Evolutionary conservation across 1,140 invertebrate genomes (phyloP).

Genomic region (Triops cancriformis): DNA sequence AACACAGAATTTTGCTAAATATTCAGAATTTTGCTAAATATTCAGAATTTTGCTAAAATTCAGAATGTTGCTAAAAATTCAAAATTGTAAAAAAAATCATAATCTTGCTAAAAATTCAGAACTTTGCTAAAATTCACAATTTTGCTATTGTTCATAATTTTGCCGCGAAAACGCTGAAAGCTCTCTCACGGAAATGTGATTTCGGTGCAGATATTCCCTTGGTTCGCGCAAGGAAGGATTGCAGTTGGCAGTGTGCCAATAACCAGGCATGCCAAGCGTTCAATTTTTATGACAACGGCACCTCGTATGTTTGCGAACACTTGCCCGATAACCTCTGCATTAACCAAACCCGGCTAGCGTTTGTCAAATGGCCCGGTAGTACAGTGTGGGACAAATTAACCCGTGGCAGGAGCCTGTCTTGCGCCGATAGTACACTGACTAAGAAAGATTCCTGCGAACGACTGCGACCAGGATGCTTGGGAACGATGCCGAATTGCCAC

Average conservation of each 20-base stretch:
- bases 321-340: not conserved
- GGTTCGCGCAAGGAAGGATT: not conserved
- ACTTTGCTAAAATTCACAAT: too few species aligned
- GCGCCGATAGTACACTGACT: not conserved
- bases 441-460: not conserved
- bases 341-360: not conserved
- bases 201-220: not conserved
- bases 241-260: not conserved
- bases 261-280: not conserved
- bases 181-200: too few species aligned
- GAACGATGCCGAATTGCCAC: not conserved
- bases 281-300: not conserved
- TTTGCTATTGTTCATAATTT: too few species aligned
- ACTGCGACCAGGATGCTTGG: not conserved
- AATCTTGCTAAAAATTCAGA: too few species aligned
- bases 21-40: too few species aligned
- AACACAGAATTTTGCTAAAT: too few species aligned
- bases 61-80: too few species aligned
- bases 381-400: not conserved
- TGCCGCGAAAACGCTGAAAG: too few species aligned
- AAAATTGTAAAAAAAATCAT: too few species aligned
- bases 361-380: not conserved
- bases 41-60: too few species aligned
- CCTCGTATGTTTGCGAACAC: not conserved
- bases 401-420: not conserved